Evolutionary conservation across 2,113 vertebrate species (phyloP), one percentile per base, ranked within the genome.

Genomic region (Corvus cornix): DNA sequence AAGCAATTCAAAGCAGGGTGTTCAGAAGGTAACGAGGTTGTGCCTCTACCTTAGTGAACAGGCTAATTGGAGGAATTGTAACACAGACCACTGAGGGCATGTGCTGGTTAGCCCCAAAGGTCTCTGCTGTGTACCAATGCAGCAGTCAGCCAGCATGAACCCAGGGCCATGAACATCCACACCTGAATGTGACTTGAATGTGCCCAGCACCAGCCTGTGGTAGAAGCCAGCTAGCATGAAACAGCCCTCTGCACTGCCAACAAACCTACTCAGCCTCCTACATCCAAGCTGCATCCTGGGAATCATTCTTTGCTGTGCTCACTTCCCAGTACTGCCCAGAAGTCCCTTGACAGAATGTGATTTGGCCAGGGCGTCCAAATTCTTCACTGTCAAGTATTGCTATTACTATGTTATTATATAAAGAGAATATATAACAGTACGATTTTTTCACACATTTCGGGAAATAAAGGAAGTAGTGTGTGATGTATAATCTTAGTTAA

Each of bases 91-190:
- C 19, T 30, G 30, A 51, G 20, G 21, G 3, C 5, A 28, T 3
- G 26, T 35, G 16, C 26, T 46, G 28, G 7, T 73, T 35, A 48
- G 2, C 16, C 37, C 22, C 21, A 39, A 31, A 79, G n/a, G 8
- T 64, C 35, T 85, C 24, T 49, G 31, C 3, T 16, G 3, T 0
- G 1, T 10, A 17, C 56, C 51, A 31, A 1, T 16, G 37, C 35
- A 91, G 14, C n/a, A 59, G n/a, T 1, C 5, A 76, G n/a, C 21
- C 16, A 33, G 15, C 9, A 2, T 2, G 26, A 85, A 7, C 9
- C 51, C 19, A 28, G 39, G 16, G 18, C 39, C 14, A 11, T 7
- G 48, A 22, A 46, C 9, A 53, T 12, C 46, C 33, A 4, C 3
- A 16, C 26, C 22, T 13, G 9, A 28, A n/a, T 2, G 18, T 17